These are phyloP conservation scores for Malthinus seriepunctatus DNA, from an alignment of 2,888 invertebrate species.

Conservation along the genomic window DNA sequence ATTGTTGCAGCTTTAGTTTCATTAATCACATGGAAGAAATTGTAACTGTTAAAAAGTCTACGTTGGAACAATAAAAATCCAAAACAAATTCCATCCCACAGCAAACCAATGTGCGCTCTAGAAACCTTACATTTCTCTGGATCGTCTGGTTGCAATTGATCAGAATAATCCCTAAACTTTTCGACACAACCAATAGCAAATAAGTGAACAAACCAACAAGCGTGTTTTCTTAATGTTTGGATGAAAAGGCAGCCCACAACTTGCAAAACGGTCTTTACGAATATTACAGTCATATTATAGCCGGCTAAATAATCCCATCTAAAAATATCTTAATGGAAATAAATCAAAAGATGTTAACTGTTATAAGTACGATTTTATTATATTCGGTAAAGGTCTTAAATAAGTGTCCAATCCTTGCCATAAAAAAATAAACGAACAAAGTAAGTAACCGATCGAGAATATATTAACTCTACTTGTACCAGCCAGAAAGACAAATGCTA, in stretches of 20 bases:
- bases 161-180: constrained; percentile 61
- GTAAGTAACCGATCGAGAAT: constrained; percentile 93
- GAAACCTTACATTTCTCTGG: constrained; percentile 66
- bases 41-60: constrained; percentile 91
- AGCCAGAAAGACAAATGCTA: constrained; percentile 93
- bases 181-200: constrained; percentile 89
- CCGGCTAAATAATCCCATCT: constrained; percentile 89
- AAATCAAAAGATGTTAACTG: not conserved
- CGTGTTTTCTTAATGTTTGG: constrained; percentile 58
- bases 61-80: constrained; percentile 90
- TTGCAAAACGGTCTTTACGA: constrained; percentile 85
- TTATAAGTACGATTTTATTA: constrained; percentile 75
- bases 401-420: constrained; percentile 99
- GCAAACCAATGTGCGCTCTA: constrained; percentile 81
- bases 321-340: constrained; percentile 28
- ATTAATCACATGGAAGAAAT: constrained; percentile 95
- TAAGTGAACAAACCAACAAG: constrained; percentile 79
- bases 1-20: constrained; percentile 95
- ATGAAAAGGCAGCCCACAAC: constrained; percentile 90
- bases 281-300: constrained; percentile 89
- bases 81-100: constrained; percentile 96
- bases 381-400: constrained; percentile 80
- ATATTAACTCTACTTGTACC: constrained; percentile 93
- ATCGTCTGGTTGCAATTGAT: constrained; percentile 30
- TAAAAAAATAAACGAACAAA: constrained; percentile 93